phyloP scores from a whole-genome alignment of 2,797 vertebrate genomes.

The Argyrosomus regius region DNA sequence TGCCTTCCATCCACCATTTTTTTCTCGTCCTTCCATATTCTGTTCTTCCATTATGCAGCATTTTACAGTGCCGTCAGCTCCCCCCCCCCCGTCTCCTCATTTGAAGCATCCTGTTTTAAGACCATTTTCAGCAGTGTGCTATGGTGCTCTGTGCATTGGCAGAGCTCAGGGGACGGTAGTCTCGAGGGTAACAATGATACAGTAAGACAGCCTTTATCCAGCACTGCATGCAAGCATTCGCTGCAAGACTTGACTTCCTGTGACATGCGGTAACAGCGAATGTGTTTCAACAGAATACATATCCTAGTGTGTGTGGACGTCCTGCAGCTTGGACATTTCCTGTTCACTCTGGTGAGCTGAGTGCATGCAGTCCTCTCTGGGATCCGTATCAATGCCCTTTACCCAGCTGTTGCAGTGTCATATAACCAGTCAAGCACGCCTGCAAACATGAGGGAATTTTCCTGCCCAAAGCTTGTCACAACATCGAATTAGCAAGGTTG shows the following conservation, averaged over 20 bases:
- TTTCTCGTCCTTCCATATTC: neutral
- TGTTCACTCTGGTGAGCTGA: conserved; percentile 2
- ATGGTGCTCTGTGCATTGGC: conserved; percentile 26
- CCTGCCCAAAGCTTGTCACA: neutral
- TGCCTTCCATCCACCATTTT: conserved; percentile 9
- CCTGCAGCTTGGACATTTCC: neutral
- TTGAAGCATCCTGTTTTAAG: conserved; percentile 31
- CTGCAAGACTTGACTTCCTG: neutral
- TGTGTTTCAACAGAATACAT: neutral
- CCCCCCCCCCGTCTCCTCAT: conserved; percentile 19
- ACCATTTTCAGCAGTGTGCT: conserved; percentile 27
- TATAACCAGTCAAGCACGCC: neutral
- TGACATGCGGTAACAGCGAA: neutral
- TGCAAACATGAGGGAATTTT: neutral
- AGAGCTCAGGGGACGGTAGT: conserved; percentile 35
- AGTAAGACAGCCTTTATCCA: neutral
- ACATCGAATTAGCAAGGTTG: neutral
- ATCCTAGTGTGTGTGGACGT: neutral
- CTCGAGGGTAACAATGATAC: neutral
- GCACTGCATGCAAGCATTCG: neutral
- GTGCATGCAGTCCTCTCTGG: neutral
- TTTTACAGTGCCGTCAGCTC: conserved; percentile 53
- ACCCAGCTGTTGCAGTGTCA: neutral
- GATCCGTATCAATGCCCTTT: neutral
- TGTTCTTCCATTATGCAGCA: conserved; percentile 53